These are phyloP conservation scores for Plodia interpunctella DNA, from an alignment of 1,140 invertebrate species.

Conservation along the genomic window DNA sequence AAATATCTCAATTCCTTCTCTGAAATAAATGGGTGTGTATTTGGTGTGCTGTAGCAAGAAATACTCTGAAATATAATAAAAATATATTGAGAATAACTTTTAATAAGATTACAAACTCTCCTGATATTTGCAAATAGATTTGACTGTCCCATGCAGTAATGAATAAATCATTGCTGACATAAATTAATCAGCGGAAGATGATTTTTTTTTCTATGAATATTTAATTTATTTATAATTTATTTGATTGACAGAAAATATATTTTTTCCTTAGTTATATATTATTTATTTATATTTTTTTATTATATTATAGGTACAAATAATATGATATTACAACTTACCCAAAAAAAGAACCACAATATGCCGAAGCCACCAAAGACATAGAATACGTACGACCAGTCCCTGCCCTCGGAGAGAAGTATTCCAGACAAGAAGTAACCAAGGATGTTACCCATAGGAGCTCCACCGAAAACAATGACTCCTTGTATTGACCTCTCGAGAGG, in stretches of 20 bases:
- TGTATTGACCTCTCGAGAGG: constrained; percentile 82
- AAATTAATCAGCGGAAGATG: too few relatives aligned
- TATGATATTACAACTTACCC: constrained; percentile 71
- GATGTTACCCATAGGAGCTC: constrained; percentile 84
- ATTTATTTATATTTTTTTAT: too few relatives aligned
- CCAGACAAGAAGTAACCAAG: constrained; percentile 84
- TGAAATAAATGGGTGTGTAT: constrained; percentile 77
- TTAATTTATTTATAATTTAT: too few relatives aligned
- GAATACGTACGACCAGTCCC: constrained; percentile 87
- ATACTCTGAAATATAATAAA: constrained; percentile 52
- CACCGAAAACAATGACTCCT: constrained; percentile 84
- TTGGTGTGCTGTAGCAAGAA: constrained; percentile 70
- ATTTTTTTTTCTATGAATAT: too few relatives aligned
- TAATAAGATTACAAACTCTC: too few relatives aligned
- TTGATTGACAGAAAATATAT: too few relatives aligned
- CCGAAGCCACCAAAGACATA: constrained; percentile 89
- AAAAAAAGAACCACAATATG: constrained; percentile 84
- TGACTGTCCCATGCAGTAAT: too few relatives aligned
- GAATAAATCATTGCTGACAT: too few relatives aligned
- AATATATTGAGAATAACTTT: too few relatives aligned
- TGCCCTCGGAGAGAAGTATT: constrained; percentile 79
- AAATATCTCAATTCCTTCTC: constrained; percentile 78
- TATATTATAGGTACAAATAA: too few relatives aligned
- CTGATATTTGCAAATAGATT: too few relatives aligned
- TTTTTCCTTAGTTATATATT: too few relatives aligned